phyloP scores from a whole-genome alignment of 2,113 vertebrate genomes.

The Lucifuga dentata region DNA sequence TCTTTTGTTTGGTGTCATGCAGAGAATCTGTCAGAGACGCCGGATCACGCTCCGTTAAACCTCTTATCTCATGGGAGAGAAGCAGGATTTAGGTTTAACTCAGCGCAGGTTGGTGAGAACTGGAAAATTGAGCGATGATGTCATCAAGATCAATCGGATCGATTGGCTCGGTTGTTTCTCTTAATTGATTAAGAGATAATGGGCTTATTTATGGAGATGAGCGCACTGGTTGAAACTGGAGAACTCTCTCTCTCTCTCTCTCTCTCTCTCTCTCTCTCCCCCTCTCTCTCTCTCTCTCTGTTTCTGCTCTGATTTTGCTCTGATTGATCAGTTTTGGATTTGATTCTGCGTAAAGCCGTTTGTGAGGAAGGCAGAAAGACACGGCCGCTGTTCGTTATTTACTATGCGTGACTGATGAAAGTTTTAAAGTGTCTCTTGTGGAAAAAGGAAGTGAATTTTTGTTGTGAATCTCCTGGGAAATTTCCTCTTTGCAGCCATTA shows the following conservation, averaged over 20 bases:
- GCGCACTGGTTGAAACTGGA: background rate
- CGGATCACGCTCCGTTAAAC: no score
- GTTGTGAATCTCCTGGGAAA: slow-evolving; percentile 3
- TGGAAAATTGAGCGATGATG: slow-evolving; percentile 26
- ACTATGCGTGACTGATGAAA: slow-evolving; percentile 21
- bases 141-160: slow-evolving; percentile 43
- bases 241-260: no score
- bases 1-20: background rate
- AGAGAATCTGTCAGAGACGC: slow-evolving; percentile 9
- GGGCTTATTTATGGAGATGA: slow-evolving; percentile 17
- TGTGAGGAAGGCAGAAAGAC: background rate
- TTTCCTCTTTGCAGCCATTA: slow-evolving; percentile 15
- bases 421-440: slow-evolving; percentile 7
- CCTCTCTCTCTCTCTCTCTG: no score
- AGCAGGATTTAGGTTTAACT: slow-evolving; percentile 27
- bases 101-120: slow-evolving; percentile 15
- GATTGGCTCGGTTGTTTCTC: slow-evolving; percentile 37
- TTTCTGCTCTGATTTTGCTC: no score
- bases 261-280: no score
- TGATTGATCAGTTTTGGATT: no score
- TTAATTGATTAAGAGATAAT: slow-evolving; percentile 49
- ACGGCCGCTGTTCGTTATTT: slow-evolving; percentile 1
- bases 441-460: slow-evolving; percentile 18
- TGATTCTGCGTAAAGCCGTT: no score
- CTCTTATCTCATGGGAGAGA: slow-evolving; percentile 20